phyloP scores from a whole-genome alignment of 1,140 invertebrate genomes.

The Gryon sp. region DNA sequence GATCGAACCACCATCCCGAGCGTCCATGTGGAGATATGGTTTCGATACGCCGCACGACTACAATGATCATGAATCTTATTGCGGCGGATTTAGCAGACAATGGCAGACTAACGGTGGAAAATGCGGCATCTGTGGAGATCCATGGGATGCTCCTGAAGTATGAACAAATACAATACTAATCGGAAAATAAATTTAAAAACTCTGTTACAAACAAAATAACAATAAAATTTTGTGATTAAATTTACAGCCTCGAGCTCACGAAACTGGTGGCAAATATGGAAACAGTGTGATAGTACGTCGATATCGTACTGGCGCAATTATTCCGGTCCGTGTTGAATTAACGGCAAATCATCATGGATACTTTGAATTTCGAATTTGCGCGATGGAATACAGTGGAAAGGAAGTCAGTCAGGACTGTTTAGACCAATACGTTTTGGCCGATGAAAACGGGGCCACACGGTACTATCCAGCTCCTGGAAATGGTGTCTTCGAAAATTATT shows the following conservation, averaged over 20 bases:
- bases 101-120: conserved; percentile 87
- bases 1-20: conserved; percentile 90
- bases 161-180: conserved; percentile 63
- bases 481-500: conserved; percentile 87
- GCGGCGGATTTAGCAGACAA: conserved; percentile 90
- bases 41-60: conserved; percentile 85
- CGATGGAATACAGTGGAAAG: conserved; percentile 80
- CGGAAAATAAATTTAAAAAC: neutral
- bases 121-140: conserved; percentile 93
- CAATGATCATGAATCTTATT: conserved; percentile 94
- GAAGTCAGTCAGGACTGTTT: conserved; percentile 87
- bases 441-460: conserved; percentile 79
- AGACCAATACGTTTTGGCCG: conserved; percentile 84
- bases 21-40: conserved; percentile 88
- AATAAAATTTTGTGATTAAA: neutral
- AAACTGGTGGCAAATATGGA: conserved; percentile 91
- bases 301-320: conserved; percentile 84
- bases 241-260: conserved; percentile 86
- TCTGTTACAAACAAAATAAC: neutral
- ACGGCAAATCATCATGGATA: conserved; percentile 91
- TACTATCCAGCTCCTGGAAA: conserved; percentile 89
- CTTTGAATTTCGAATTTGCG: conserved; percentile 93
- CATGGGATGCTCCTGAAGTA: conserved; percentile 84
- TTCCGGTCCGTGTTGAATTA: conserved; percentile 87
- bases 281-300: conserved; percentile 88